A percentile compares a stretch with the other conserved stretches of the same genome.
These are phyloP conservation scores for Orthonychiurus folsomi DNA, from an alignment of 2,888 invertebrate genomes.

Conservation along the genomic window DNA sequence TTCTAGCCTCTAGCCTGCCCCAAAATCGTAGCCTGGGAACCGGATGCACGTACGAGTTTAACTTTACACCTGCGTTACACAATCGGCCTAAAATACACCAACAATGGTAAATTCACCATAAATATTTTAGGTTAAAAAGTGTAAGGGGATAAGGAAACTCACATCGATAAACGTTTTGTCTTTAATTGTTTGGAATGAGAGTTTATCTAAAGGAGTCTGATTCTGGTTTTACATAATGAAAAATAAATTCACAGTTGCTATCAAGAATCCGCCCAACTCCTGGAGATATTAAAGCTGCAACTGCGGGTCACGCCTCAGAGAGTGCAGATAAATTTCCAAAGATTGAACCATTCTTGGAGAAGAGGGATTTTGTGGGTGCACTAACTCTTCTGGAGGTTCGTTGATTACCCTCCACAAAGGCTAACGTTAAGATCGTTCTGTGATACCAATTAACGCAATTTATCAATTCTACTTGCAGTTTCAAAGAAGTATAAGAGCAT, in stretches of 20 bases:
- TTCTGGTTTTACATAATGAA: too few species aligned
- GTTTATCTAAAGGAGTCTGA: too few species aligned
- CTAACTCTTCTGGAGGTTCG: slow-evolving; percentile 79
- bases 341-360: slow-evolving; percentile 78
- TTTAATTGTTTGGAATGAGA: too few species aligned
- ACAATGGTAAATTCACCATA: too few species aligned
- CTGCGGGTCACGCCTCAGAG: slow-evolving; percentile 14
- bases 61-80: too few species aligned
- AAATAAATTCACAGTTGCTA: slow-evolving; percentile 34
- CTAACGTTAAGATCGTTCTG: neutral
- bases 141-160: too few species aligned
- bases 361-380: slow-evolving; percentile 89
- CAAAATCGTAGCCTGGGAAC: too few species aligned
- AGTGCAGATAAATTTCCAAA: slow-evolving; percentile 54
- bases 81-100: too few species aligned
- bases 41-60: too few species aligned
- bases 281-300: slow-evolving; percentile 7
- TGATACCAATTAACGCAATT: neutral
- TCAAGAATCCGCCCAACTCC: slow-evolving; percentile 33
- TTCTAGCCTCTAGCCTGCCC: too few species aligned
- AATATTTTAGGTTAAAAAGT: too few species aligned
- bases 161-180: too few species aligned
- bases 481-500: slow-evolving; percentile 48
- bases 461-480: slow-evolving; percentile 25
- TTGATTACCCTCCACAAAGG: neutral